Conservation (phyloP, 2,888 invertebrate species). For the Gisinianus flammeolus region DNA sequence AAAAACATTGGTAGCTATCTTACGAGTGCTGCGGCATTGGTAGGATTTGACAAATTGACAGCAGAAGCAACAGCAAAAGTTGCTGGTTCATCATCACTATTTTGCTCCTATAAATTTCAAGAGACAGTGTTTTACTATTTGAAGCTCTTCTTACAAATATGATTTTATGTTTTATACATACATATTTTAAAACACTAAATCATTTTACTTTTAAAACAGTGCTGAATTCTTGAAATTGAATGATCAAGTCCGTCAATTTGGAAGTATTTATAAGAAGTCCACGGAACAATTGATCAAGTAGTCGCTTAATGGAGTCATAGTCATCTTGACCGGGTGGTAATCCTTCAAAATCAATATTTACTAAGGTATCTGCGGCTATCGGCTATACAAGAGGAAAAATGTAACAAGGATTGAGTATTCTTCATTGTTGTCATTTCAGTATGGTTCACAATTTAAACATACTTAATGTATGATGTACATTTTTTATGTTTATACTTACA, state of each 20-base stretch:
- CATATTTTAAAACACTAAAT: background rate
- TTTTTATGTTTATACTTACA: too few species aligned
- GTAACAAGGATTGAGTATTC: too few species aligned
- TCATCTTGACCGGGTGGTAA: slow-evolving; percentile 31
- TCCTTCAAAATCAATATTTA: slow-evolving; percentile 37
- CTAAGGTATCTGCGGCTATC: slow-evolving; percentile 18
- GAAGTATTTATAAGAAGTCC: slow-evolving; percentile 31
- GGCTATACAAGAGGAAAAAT: background rate
- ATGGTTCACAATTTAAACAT: too few species aligned
- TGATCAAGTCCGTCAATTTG: slow-evolving; percentile 14
- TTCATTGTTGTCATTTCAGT: too few species aligned
- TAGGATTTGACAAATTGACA: slow-evolving; percentile 37
- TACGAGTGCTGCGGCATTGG: background rate
- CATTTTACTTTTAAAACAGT: slow-evolving; percentile 29
- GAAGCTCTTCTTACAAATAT: too few species aligned
- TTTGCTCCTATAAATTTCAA: slow-evolving; percentile 36
- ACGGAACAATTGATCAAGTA: slow-evolving; percentile 29
- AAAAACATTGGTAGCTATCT: too few species aligned
- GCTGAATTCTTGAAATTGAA: slow-evolving; percentile 21
- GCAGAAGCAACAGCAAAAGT: slow-evolving; percentile 39
- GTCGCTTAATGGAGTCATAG: slow-evolving; percentile 13
- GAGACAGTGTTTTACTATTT: too few species aligned
- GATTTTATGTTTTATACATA: too few species aligned
- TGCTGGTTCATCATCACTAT: slow-evolving; percentile 40
- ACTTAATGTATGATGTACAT: too few species aligned